Evolutionary conservation across 2,113 vertebrate genomes (phyloP).

Genomic region (Chelonoidis abingdonii): DNA sequence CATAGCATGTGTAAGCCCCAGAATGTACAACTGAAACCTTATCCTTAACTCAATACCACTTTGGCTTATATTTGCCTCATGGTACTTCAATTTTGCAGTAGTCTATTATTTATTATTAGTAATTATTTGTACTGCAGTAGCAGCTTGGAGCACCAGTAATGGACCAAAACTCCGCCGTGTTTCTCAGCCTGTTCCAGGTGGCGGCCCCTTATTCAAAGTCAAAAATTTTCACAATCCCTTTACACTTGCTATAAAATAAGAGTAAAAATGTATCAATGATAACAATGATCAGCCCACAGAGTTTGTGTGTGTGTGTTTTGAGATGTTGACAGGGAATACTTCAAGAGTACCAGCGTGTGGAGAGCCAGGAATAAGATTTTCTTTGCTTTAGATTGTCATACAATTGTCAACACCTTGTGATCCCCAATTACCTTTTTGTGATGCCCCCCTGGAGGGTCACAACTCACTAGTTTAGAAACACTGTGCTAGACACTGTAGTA

Average conservation of each 20-base stretch:
- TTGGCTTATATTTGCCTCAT: not conserved
- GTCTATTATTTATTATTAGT: not conserved
- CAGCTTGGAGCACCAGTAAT: not conserved
- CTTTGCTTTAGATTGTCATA: not conserved
- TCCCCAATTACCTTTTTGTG: not conserved
- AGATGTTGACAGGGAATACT: not conserved
- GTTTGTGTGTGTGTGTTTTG: rapidly evolving
- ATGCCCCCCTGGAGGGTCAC: not conserved
- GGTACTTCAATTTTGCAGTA: not conserved
- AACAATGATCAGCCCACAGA: rapidly evolving
- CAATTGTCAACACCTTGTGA: not conserved
- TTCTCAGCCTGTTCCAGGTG: not conserved
- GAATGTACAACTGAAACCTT: not conserved
- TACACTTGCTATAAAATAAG: not conserved
- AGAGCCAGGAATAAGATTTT: not conserved
- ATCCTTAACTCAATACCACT: not conserved
- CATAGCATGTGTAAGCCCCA: not conserved
- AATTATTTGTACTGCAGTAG: not conserved
- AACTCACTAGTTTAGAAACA: not conserved
- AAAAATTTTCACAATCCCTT: not conserved
- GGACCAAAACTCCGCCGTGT: rapidly evolving
- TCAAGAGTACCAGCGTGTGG: not conserved
- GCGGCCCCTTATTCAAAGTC: not conserved
- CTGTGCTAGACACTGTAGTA: not conserved
- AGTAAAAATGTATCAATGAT: not conserved